These are phyloP conservation scores for Brenthis daphne DNA, from an alignment of 2,888 invertebrate species.

Conservation along the genomic window DNA sequence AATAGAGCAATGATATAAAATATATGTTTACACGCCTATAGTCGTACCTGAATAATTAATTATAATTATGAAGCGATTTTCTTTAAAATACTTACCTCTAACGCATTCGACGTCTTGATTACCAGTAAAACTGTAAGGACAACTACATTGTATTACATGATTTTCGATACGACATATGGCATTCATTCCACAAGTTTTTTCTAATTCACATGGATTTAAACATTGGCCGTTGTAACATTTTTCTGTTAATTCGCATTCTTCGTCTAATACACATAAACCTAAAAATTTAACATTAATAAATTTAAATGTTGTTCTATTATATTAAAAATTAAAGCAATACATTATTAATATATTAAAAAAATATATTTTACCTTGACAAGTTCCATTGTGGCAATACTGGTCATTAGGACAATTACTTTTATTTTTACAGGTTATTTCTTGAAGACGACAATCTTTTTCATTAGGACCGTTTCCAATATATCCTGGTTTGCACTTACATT, in stretches of 20 bases:
- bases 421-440: slow-evolving; percentile 86
- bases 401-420: slow-evolving; percentile 89
- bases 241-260: slow-evolving; percentile 90
- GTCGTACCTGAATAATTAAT: not conserved
- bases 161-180: slow-evolving; percentile 87
- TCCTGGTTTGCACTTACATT: slow-evolving; percentile 90
- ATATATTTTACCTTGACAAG: slow-evolving; percentile 86
- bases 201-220: slow-evolving; percentile 88
- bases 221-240: slow-evolving; percentile 92
- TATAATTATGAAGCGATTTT: not conserved
- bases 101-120: slow-evolving; percentile 92
- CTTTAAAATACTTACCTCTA: slow-evolving; percentile 83
- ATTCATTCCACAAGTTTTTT: slow-evolving; percentile 91
- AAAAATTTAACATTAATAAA: slow-evolving; percentile 8
- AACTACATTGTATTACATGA: slow-evolving; percentile 90
- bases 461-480: slow-evolving; percentile 90
- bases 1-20: not conserved
- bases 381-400: slow-evolving; percentile 90
- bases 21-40: not conserved
- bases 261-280: slow-evolving; percentile 90
- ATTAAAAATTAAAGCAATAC: not conserved
- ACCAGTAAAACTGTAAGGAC: slow-evolving; percentile 93
- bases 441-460: slow-evolving; percentile 88
- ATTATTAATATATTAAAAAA: not conserved
- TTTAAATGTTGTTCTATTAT: too few species aligned